phyloP scores from a whole-genome alignment of 2,888 invertebrate genomes.

The Tenthredo amoena region DNA sequence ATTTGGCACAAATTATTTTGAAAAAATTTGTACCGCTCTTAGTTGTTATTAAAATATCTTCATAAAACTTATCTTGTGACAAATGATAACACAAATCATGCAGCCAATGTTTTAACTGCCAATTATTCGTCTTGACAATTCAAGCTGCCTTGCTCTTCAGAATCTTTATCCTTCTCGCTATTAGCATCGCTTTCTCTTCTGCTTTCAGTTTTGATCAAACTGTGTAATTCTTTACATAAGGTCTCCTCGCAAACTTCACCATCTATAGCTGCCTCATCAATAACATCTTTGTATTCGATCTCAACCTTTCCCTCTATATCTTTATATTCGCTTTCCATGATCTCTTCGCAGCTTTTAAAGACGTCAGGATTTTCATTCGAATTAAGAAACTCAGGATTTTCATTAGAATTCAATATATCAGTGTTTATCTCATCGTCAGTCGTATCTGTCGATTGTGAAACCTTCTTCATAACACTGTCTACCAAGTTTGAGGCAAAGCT shows the following conservation, averaged over 20 bases:
- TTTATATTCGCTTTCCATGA: slow-evolving; percentile 66
- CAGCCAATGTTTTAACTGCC: neutral
- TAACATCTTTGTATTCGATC: slow-evolving; percentile 66
- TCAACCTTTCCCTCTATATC: slow-evolving; percentile 56
- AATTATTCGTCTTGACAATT: slow-evolving; percentile 18
- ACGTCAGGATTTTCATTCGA: slow-evolving; percentile 70
- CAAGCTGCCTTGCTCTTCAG: slow-evolving; percentile 50
- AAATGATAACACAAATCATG: neutral
- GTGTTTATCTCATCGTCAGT: slow-evolving; percentile 75
- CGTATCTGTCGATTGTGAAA: slow-evolving; percentile 73
- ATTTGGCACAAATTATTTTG: slow-evolving; percentile 35
- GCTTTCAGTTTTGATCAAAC: slow-evolving; percentile 72
- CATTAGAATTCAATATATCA: slow-evolving; percentile 73
- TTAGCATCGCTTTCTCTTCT: slow-evolving; percentile 59
- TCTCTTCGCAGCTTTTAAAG: slow-evolving; percentile 74
- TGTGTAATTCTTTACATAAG: slow-evolving; percentile 72
- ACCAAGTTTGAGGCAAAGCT: slow-evolving; percentile 67
- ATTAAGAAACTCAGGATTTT: slow-evolving; percentile 69
- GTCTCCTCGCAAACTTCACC: slow-evolving; percentile 71
- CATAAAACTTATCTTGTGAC: neutral
- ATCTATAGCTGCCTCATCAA: slow-evolving; percentile 64
- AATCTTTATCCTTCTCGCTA: slow-evolving; percentile 55
- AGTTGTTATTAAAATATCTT: neutral
- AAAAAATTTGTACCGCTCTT: slow-evolving; percentile 33
- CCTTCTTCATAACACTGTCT: slow-evolving; percentile 71